Base-by-base conservation (phyloP, 2,888 invertebrate genomes). In the Clepsis dumicolana region DNA sequence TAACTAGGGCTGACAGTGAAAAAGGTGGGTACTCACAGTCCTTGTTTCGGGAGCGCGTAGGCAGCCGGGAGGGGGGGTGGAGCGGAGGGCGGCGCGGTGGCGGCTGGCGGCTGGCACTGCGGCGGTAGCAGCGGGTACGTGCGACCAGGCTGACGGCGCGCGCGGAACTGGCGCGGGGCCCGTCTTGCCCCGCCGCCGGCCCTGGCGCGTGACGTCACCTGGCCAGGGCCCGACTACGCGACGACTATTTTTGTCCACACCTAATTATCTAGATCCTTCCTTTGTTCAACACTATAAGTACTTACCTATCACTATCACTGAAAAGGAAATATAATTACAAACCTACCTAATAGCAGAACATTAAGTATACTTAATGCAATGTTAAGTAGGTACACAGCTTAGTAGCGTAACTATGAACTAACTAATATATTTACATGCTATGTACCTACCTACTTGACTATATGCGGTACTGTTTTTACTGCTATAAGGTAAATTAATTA, bases 91-190 rank as follows among this genome's bases (percentile, higher is more conserved):
- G 76, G 79, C 73, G 73, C 71, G 72, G 74, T 72, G 74, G 64
- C 71, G 80, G 75, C 74, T 75, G 71, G 80, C 74, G 80, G 80
- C 78, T 78, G 79, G 85, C 91, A 64, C 25, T 35, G 66, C 64
- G 60, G 64, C 48, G 56, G 63, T 50, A 32, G 54, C 64, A 65
- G 52, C 14, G 44, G 53, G 65, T 59, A 62, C 75, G 93, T 93
- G 92, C 91, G 91, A 83, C 87, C 89, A 83, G 89, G 83, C 83
- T 81, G 93, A 89, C 91, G 90, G 93, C 93, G 93, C 93, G 91
- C 93, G 91, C 93, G 91, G 88, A 91, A 92, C 93, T 93, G 93
- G 89, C 90, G 92, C 91, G 93, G 93, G 93, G 92, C 93, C 93
- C 92, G 91, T 92, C 90, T 93, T 92, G 91, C 93, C 93, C 93